Evolutionary conservation across 2,113 vertebrate species (phyloP).

Genomic region (Tychaedon coryphoeus): DNA sequence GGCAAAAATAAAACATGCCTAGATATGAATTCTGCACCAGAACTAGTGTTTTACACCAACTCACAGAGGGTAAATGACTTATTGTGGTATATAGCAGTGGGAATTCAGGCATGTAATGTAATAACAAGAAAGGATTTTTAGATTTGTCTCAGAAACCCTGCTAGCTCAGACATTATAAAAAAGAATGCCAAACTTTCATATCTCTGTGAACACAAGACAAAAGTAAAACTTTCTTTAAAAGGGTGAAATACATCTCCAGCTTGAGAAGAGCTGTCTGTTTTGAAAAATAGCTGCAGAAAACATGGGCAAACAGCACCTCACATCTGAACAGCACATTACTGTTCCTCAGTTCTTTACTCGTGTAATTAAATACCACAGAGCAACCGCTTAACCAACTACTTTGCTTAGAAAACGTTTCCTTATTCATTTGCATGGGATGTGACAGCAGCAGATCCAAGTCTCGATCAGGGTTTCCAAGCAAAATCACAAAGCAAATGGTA

Average conservation of each 20-base stretch:
- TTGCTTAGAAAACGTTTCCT: background rate
- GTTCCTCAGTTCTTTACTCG: background rate
- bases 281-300: background rate
- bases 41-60: background rate
- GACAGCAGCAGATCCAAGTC: background rate
- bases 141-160: constrained; percentile 22
- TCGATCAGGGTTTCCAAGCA: background rate
- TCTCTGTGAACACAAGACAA: background rate
- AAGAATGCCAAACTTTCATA: background rate
- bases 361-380: background rate
- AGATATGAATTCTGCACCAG: constrained; percentile 20
- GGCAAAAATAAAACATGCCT: constrained; percentile 10
- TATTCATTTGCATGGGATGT: background rate
- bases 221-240: background rate
- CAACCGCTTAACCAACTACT: background rate
- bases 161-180: constrained; percentile 21
- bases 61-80: background rate
- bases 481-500: background rate
- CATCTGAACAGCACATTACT: background rate
- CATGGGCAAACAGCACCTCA: constrained; percentile 1
- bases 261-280: background rate
- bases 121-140: constrained; percentile 40
- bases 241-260: background rate
- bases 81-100: constrained; percentile 7
- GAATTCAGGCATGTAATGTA: constrained; percentile 52